These are phyloP conservation scores for Anarsia innoxiella DNA, from an alignment of 2,888 invertebrate species.

Conservation along the genomic window DNA sequence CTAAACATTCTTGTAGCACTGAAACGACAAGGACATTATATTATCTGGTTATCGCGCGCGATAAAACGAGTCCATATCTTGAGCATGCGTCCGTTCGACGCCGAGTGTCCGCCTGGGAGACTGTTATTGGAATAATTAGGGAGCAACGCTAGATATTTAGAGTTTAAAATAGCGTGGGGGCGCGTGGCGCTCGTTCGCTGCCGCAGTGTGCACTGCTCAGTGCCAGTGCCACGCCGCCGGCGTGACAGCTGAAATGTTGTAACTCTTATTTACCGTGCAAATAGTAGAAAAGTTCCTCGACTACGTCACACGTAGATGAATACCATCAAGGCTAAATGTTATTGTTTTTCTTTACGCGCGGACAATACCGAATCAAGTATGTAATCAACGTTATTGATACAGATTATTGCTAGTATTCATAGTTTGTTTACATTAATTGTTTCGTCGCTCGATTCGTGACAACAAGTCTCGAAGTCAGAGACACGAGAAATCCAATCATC, in stretches of 20 bases:
- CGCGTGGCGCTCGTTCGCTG: constrained; percentile 36
- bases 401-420: constrained; percentile 17
- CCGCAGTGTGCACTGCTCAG: constrained; percentile 39
- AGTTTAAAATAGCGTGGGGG: constrained; percentile 28
- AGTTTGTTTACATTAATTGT: constrained; percentile 15
- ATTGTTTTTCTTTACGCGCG: constrained; percentile 43
- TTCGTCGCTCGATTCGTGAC: too few relatives aligned
- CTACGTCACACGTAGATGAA: constrained; percentile 62
- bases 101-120: constrained; percentile 20
- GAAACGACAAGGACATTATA: constrained; percentile 45
- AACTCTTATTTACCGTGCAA: constrained; percentile 53
- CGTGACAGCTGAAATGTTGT: constrained; percentile 36
- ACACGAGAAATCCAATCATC: too few relatives aligned
- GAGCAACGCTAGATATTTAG: too few relatives aligned
- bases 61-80: constrained; percentile 51
- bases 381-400: constrained; percentile 20
- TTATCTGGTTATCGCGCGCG: constrained; percentile 50
- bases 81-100: constrained; percentile 19
- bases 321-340: constrained; percentile 56
- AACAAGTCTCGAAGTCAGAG: too few relatives aligned
- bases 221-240: constrained; percentile 26
- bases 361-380: constrained; percentile 35
- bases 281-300: constrained; percentile 61
- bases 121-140: too few relatives aligned
- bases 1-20: constrained; percentile 55